A percentile compares a stretch with the other conserved stretches of the same genome.
phyloP scores from a whole-genome alignment of 2,113 vertebrate species.

The Corydoras maculifer region DNA sequence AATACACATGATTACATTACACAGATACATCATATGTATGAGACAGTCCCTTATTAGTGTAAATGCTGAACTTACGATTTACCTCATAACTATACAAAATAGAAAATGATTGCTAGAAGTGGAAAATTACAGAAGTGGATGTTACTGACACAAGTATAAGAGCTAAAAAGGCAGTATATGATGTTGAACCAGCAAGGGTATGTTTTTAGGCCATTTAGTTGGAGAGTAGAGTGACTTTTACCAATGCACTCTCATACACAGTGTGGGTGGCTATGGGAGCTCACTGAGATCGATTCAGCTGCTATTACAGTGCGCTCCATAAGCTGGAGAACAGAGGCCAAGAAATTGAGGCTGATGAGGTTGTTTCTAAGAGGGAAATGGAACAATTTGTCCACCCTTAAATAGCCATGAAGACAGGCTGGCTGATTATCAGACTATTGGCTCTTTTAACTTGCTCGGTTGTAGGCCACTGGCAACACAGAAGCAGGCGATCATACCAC shows the following conservation, averaged over 20 bases:
- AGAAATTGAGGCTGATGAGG: conserved; percentile 30
- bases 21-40: too few relatives aligned
- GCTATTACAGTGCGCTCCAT: conserved; percentile 18
- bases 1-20: too few relatives aligned
- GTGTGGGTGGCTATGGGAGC: not conserved
- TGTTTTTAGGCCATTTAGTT: not conserved
- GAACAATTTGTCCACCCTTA: conserved; percentile 18
- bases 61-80: too few relatives aligned
- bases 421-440: conserved; percentile 25
- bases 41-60: too few relatives aligned
- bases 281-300: conserved; percentile 14
- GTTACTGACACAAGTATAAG: not conserved
- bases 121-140: too few relatives aligned
- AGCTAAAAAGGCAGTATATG: not conserved
- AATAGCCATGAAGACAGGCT: conserved; percentile 10
- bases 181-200: not conserved
- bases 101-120: too few relatives aligned
- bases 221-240: not conserved
- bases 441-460: conserved; percentile 13
- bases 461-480: conserved; percentile 24
- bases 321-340: conserved; percentile 2
- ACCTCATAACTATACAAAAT: too few relatives aligned
- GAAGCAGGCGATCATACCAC: not conserved
- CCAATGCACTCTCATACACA: not conserved
- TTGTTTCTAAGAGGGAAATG: conserved; percentile 19